Percentiles rank a stretch among this genome's conserved stretches.
phyloP scores from a whole-genome alignment of 1,140 invertebrate species.

The Meloidogyne chitwoodi region DNA sequence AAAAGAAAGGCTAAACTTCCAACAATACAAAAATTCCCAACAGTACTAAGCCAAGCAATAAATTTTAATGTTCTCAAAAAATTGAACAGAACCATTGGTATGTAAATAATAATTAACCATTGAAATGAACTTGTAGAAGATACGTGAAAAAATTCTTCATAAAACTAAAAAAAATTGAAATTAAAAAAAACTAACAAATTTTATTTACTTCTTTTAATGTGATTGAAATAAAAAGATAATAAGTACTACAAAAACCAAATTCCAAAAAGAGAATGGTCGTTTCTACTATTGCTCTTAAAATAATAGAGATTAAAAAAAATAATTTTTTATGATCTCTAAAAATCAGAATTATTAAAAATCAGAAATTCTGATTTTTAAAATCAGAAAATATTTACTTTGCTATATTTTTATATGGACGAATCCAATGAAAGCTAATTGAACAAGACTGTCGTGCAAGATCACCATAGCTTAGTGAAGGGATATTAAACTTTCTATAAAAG shows the following conservation, averaged over 20 bases:
- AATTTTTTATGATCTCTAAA: not conserved
- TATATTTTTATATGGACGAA: conserved; percentile 24
- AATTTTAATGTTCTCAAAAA: conserved; percentile 31
- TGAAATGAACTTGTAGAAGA: not conserved
- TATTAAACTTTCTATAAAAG: conserved; percentile 35
- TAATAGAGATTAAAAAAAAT: too few relatives aligned
- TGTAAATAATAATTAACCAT: conserved; percentile 34
- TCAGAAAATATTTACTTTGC: conserved; percentile 9
- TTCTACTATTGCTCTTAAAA: conserved; percentile 27
- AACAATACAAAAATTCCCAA: conserved; percentile 52
- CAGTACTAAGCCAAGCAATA: conserved; percentile 32
- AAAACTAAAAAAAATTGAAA: conserved; percentile 27
- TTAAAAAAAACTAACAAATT: not conserved
- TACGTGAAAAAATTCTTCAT: conserved; percentile 20
- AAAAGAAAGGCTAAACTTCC: conserved; percentile 46
- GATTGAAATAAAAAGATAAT: conserved; percentile 49
- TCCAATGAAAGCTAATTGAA: conserved; percentile 36
- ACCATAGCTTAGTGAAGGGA: conserved; percentile 43
- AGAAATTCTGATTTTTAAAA: too few relatives aligned
- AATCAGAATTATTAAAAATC: not conserved
- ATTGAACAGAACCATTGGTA: conserved; percentile 38
- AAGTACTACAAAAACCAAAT: conserved; percentile 53
- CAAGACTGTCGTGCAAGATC: conserved; percentile 47
- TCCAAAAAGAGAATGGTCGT: conserved; percentile 37
- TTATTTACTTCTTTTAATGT: conserved; percentile 42